Evolutionary conservation across 2,888 invertebrate genomes (phyloP), one percentile per base, ranked within the genome.

Genomic region (Eilema griseolum): DNA sequence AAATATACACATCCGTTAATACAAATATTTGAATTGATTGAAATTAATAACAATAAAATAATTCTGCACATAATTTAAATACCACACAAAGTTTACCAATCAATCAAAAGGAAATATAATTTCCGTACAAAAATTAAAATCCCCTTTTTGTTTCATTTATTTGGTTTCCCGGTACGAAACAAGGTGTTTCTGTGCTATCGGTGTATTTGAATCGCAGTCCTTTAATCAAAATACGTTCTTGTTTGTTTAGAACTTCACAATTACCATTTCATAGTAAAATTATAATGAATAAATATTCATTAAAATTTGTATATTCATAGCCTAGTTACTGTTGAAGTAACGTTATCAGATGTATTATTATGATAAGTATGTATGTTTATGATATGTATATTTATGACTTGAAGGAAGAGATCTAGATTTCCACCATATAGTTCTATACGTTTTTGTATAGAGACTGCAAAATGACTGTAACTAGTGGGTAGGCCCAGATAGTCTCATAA

Each of bases 251-350:
- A 81, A 75, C 74, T 57, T 41, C 12, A 71, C 71, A 78, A 83
- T 83, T 82, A 81, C 75, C 83, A 83, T 78, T 78, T 77, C 78
- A 74, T 79, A 81, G 81, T 76, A 31, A 74, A 78, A 76, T 81
- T 79, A 77, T 75, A 71, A 81, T 67, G 75, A 78, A 72, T 77
- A 78, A 82, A 83, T 81, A 78, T 84, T 81, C 82, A 82, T 77
- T 74, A 70, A 68, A 77, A 70, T 76, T 72, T 82, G 71, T 73
- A 73, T 77, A 82, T 79, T 77, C 82, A 78, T 74, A 61, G 64
- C 23, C 16, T 16, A 52, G 56, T 56, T 59, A 61, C 7, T n/a
- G n/a, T 16, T 14, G 7, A 23, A 57, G 23, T 12, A 56, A 57
- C 57, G 61, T 31, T 31, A 60, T 64, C 61, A 62, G 26, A 33